Base-by-base conservation (phyloP, 2,888 invertebrate species). In the Perdita meconis region DNA sequence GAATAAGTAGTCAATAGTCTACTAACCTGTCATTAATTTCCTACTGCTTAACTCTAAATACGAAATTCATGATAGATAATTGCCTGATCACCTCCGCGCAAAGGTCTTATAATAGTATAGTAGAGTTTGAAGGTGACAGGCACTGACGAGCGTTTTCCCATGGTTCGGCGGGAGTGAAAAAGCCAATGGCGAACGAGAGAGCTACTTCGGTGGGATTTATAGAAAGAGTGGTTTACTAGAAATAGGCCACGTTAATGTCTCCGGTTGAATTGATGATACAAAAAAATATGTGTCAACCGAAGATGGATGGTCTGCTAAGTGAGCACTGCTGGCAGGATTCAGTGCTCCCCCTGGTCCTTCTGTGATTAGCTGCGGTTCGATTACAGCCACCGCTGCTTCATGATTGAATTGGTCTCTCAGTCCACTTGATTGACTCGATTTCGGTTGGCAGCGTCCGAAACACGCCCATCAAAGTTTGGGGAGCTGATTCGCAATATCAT, bases 221-320 rank as follows among this genome's bases (percentile, higher is more conserved):
- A 47, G 47, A 19, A 47, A 47, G 47, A 19, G 19, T 47, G 47
- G 47, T 47, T 19, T 19, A 22, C 22, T 47, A 19, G 47, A 47
- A 47, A 47, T 47, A 47, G 47, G 22, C 47, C 47, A 47, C 47
- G 47, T 47, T 47, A 47, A 47, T 47, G 47, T 47, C 47, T 47
- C 47, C 19, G 22, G 47, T 22, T 47, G 47, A 47, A 47, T 47
- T 47, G 47, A 47, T 47, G 47, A 47, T 47, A 47, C 47, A 47
- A 47, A 47, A 47, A 47, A 47, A 47, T 47, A 47, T 47, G 47
- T 47, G 47, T 47, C 47, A 47, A 47, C 47, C 19, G 22, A 47
- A 47, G 47, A 47, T 47, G 47, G 47, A 47, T 47, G 47, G 47
- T 47, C 19, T 47, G 47, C 47, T 47, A 47, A 47, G 47, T 47